Evolutionary conservation across 2,888 invertebrate species (phyloP).

Genomic region (Crioceris asparagi): DNA sequence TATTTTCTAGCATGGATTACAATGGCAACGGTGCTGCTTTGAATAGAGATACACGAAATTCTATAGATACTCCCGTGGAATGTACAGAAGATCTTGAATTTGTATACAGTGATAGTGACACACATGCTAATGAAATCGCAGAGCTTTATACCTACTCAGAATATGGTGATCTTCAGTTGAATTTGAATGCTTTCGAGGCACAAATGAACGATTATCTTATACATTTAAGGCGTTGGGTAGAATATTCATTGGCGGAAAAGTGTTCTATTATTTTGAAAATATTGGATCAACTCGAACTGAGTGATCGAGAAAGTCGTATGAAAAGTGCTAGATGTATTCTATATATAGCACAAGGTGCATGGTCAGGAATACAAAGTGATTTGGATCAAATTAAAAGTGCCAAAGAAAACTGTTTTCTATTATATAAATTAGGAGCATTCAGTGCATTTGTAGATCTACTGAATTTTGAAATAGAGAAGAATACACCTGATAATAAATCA

Average conservation of each 20-base stretch:
- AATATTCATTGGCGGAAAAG: constrained; percentile 55
- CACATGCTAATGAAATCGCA: constrained; percentile 80
- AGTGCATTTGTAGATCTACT: constrained; percentile 83
- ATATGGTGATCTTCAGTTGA: constrained; percentile 82
- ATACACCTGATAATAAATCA: constrained; percentile 58
- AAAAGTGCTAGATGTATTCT: constrained; percentile 84
- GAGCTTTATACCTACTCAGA: constrained; percentile 99
- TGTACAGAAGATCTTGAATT: constrained; percentile 84
- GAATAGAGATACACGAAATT: no score
- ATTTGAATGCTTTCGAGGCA: constrained; percentile 86
- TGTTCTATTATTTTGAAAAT: constrained; percentile 74
- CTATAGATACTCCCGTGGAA: no score
- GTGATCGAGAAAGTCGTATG: constrained; percentile 72
- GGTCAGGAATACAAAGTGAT: constrained; percentile 88
- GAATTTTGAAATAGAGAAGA: constrained; percentile 87
- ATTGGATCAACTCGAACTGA: constrained; percentile 84
- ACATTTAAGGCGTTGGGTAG: constrained; percentile 74
- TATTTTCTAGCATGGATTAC: no score
- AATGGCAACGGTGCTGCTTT: no score
- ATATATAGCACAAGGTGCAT: constrained; percentile 92
- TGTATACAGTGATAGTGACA: constrained; percentile 83
- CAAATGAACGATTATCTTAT: constrained; percentile 79
- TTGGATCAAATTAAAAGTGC: constrained; percentile 81
- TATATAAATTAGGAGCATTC: constrained; percentile 86
- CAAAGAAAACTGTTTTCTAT: constrained; percentile 70